Evolutionary conservation across 2,113 vertebrate genomes (phyloP).

Genomic region (Rattus rattus): DNA sequence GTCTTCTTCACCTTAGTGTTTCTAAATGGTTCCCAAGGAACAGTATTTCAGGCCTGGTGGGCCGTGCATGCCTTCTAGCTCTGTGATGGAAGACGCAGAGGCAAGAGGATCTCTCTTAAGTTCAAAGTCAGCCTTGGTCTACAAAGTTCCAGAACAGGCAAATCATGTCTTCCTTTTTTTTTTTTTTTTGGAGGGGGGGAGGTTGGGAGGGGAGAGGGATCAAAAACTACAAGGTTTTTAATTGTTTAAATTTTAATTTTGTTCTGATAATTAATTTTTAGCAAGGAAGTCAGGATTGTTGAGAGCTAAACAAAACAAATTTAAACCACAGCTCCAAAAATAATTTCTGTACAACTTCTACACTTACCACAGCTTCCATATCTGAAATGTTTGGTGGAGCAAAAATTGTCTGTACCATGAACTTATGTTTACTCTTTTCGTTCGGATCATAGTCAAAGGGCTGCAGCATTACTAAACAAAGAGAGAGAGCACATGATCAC

Average conservation of each 20-base stretch:
- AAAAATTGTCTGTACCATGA: constrained; percentile 99
- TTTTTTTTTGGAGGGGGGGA: too few species aligned
- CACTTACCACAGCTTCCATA: constrained; percentile 97
- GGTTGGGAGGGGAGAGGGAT: too few species aligned
- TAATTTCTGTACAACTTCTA: constrained; percentile 47
- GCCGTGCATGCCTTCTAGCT: not conserved
- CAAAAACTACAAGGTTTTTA: not conserved
- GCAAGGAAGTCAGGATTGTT: not conserved
- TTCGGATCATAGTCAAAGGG: constrained; percentile 99
- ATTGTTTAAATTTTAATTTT: constrained; percentile 21
- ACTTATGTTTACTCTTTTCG: constrained; percentile 99
- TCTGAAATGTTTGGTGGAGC: constrained; percentile 93
- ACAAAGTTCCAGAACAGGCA: not conserved
- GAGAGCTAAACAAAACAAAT: constrained; percentile 41
- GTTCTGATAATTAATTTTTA: constrained; percentile 19
- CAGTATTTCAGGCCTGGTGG: not conserved
- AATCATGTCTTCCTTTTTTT: not conserved
- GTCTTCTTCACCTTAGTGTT: not conserved
- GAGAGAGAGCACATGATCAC: constrained; percentile 63
- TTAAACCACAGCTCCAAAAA: constrained; percentile 49
- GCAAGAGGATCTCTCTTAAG: not conserved
- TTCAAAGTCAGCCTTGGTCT: not conserved
- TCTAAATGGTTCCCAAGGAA: constrained; percentile 41
- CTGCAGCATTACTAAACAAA: constrained; percentile 95
- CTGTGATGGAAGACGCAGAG: not conserved